Percentiles rank a stretch among this genome's conserved stretches.
Evolutionary conservation across 1,140 invertebrate species (phyloP).

Genomic region (Pseudomyrmex concolor): DNA sequence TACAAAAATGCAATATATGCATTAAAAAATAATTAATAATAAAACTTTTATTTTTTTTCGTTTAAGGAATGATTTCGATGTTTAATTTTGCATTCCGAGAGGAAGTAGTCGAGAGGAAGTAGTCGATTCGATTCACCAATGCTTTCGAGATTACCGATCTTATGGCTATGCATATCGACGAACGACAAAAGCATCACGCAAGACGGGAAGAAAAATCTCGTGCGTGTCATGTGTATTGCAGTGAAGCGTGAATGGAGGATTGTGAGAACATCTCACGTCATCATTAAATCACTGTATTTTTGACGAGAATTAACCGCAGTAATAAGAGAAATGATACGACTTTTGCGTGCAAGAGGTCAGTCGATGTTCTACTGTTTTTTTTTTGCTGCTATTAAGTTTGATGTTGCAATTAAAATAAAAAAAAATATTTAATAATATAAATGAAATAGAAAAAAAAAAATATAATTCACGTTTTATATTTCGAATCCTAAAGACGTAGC

Average conservation of each 20-base stretch:
- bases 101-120: constrained; percentile 11
- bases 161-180: constrained; percentile 13
- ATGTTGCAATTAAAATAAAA: no score
- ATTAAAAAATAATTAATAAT: no score
- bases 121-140: constrained; percentile 19
- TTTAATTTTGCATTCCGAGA: neutral
- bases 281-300: constrained; percentile 60
- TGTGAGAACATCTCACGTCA: constrained; percentile 65
- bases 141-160: constrained; percentile 27
- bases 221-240: constrained; percentile 19
- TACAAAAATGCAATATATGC: neutral
- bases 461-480: no score
- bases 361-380: neutral
- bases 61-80: no score
- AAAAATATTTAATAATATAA: no score
- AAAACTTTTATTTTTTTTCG: no score
- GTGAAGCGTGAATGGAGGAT: constrained; percentile 30
- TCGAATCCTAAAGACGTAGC: no score
- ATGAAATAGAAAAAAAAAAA: no score
- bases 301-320: constrained; percentile 4
- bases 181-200: constrained; percentile 31
- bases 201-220: constrained; percentile 55
- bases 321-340: constrained; percentile 12
- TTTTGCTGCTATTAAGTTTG: neutral
- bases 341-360: neutral